Base-by-base conservation (phyloP, 2,888 invertebrate species). In the Spodoptera picta region DNA sequence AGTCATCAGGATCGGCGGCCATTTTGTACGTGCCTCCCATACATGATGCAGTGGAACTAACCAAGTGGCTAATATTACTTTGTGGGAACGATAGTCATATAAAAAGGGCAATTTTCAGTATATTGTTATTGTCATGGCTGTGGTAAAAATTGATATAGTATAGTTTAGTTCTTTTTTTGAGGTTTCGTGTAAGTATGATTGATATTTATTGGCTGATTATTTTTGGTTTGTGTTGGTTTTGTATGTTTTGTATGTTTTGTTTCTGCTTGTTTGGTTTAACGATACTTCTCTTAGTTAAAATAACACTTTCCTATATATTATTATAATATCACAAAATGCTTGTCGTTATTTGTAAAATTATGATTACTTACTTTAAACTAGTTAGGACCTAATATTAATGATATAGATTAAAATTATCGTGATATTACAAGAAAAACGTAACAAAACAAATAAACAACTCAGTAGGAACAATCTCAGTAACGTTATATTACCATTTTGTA, bases 21-120 rank as follows among this genome's bases (percentile, higher is more conserved):
- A 85, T 79, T 66, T 67, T 69, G 76, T 64, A 81, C 89, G 89
- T 89, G 89, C 84, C 81, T 52, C n/a, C 51, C 73, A 79, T 84
- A 68, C 70, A 47, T 11, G 63, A 77, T 66, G 41, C 46, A 45
- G 23, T 41, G n/a, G 24, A 57, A 64, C 69, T 59, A 65, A 65
- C 65, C 65, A 73, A 77, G 71, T 57, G 71, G 65, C 66, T 66
- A 64, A 76, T 74, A 77, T 74, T 55, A 71, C 65, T 53, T 67
- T 66, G 70, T 50, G 64, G 60, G 64, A 65, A 58, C 60, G 60
- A 52, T 63, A 62, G 64, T 64, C 55, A 62, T 69, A 77, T 77
- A 77, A 77, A 76, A 77, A 77, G 62, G 63, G 65, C 64, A 65
- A 72, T 77, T 75, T 77, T 72, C 72, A 75, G 69, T 72, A 69